Evolutionary conservation across 2,888 invertebrate species (phyloP).

Genomic region (Melangyna quadrimaculata): DNA sequence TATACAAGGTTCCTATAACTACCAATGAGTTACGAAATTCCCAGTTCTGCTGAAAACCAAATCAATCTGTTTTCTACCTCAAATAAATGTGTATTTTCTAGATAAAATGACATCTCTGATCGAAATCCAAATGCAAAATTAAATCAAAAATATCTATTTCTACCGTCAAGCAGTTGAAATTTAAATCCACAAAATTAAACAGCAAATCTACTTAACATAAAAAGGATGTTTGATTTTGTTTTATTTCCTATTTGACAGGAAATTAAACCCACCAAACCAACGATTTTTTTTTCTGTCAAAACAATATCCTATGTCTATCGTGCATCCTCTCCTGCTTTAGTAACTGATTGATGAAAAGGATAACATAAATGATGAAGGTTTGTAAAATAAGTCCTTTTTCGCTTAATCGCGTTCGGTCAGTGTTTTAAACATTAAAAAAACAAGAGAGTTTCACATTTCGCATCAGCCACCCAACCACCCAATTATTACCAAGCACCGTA

Average conservation of each 20-base stretch:
- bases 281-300: background rate
- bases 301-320: background rate
- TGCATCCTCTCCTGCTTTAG: background rate
- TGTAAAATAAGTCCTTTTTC: background rate
- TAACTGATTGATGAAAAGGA: background rate
- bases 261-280: slow-evolving; percentile 12
- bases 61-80: background rate
- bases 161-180: background rate
- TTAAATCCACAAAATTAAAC: slow-evolving; percentile 9
- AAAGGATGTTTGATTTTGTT: slow-evolving; percentile 19
- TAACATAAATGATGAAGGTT: background rate
- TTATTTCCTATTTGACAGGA: slow-evolving; percentile 46
- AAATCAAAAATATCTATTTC: background rate
- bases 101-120: background rate
- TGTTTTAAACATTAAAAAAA: background rate
- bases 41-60: background rate
- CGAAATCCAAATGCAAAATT: background rate
- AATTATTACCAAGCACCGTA: no score
- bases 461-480: no score
- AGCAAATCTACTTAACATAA: background rate
- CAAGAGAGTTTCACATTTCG: no score
- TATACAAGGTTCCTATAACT: no score
- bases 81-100: background rate
- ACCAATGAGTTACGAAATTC: no score
- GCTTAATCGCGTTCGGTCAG: background rate